Evolutionary conservation across 2,113 vertebrate genomes (phyloP), one percentile per base, ranked within the genome.

Genomic region (Atractosteus spatula): DNA sequence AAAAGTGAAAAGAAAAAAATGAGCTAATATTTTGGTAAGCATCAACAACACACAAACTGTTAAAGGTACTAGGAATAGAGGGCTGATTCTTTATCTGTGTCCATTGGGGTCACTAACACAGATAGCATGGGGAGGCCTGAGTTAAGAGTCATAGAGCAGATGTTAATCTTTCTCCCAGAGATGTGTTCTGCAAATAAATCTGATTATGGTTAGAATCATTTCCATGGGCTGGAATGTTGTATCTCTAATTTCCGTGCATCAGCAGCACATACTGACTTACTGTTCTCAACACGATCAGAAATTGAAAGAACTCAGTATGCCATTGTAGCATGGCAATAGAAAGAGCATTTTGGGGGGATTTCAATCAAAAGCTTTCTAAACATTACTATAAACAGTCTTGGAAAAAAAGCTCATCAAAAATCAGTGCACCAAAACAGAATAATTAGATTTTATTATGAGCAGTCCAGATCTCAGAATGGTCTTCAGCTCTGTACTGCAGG

Each of bases 181-280:
- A 82, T 7, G 29, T 29, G 29, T 29, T 73, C 80, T 74, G 80
- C 82, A 87, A 90, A 90, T 88, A 92, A 91, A 91, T 90, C 87
- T 92, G 89, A 91, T 91, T 91, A 91, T 77, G 73, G 80, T 80
- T 79, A 81, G 80, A 89, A 89, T 89, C 83, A 88, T 88, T 89
- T 88, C 86, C 89, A 84, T 85, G 29, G 83, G 88, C 83, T 83
- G 86, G 84, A 90, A 88, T 88, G 86, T 90, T 91, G 91, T 91
- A 91, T 91, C 87, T 84, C 82, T 75, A 80, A 81, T 69, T 81
- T 85, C 81, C 79, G 80, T 79, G 84, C 80, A 79, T 85, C 81
- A 54, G 80, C 75, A 66, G 71, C 74, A 85, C 86, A 89, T 91
- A 86, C 83, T 11, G 41, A 64, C 62, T 69, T 29, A 10, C 47